Base-by-base conservation (phyloP, 2,113 vertebrate genomes). In the Rostratula benghalensis region DNA sequence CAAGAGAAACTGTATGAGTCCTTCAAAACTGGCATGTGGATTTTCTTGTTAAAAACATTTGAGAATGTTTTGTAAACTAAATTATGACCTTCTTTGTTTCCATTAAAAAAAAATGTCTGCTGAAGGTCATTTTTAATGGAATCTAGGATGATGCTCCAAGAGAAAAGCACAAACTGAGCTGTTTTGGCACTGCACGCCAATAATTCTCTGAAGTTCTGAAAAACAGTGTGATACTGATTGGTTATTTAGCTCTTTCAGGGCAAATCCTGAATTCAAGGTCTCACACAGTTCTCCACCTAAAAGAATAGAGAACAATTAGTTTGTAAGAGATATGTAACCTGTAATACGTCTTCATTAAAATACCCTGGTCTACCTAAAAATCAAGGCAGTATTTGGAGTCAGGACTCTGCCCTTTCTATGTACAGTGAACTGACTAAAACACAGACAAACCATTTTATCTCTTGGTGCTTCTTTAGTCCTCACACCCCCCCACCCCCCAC, bases 41-140 rank as follows among this genome's bases (percentile, higher is more conserved):
- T 90, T 92, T 88, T 92, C 67, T 54, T 83, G n/a, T 63, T 86
- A 83, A 92, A 90, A 93, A 75, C 21, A 78, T 69, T 81, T 87
- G 60, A 86, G 60, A 10, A 64, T 75, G 68, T 75, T 94, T 86
- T 94, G 53, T 68, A 92, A 92, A 92, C 56, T 83, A 81, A 71
- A 82, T 90, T 87, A 81, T 56, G 21, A 57, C 22, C 79, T 76
- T 43, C 48, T 83, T 53, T 70, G 50, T 90, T 94, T 90, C 59
- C 74, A 63, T 87, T n/a, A 2, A 27, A 65, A 68, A 69, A 57
- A 74, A 20, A 11, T 33, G 53, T 88, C 77, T 67, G 28, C 21
- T 92, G 39, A 95, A 81, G 24, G 68, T 60, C 13, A 90, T 84
- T 94, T 89, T 95, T 93, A 89, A 92, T 1, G 12, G 27, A 76